Evolutionary conservation across 2,888 invertebrate genomes (phyloP).

Genomic region (Aleiodes alternator): DNA sequence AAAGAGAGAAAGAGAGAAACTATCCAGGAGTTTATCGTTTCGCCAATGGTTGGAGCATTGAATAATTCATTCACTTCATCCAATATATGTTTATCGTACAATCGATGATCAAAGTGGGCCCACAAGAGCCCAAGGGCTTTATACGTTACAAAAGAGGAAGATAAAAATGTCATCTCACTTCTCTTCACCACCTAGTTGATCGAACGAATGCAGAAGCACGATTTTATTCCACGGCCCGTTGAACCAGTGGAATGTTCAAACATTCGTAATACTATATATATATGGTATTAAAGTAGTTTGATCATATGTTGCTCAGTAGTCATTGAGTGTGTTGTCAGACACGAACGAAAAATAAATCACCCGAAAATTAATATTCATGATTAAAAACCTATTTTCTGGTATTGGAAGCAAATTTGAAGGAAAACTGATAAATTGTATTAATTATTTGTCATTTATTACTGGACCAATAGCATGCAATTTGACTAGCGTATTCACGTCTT

Average conservation of each 20-base stretch:
- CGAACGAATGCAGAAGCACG: slow-evolving; percentile 42
- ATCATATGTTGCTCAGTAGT: too few species aligned
- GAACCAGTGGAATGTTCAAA: slow-evolving; percentile 54
- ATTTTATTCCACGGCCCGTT: slow-evolving; percentile 46
- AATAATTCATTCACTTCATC: slow-evolving; percentile 46
- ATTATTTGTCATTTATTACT: too few species aligned
- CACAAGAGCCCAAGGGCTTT: not conserved
- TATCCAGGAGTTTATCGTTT: slow-evolving; percentile 36
- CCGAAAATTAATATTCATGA: too few species aligned
- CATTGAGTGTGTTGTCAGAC: too few species aligned
- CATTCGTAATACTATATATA: slow-evolving; percentile 51
- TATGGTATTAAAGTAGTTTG: slow-evolving; percentile 11
- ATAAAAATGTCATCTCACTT: slow-evolving; percentile 18
- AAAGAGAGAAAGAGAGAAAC: slow-evolving; percentile 12
- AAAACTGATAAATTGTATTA: too few species aligned
- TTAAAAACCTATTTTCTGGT: too few species aligned
- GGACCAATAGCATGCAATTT: too few species aligned
- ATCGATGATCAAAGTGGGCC: slow-evolving; percentile 46
- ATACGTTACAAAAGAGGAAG: slow-evolving; percentile 1
- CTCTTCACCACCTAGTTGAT: slow-evolving; percentile 37
- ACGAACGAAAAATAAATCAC: too few species aligned
- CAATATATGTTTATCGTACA: slow-evolving; percentile 41
- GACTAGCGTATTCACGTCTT: too few species aligned
- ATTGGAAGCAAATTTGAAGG: too few species aligned
- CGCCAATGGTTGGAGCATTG: slow-evolving; percentile 42